Base-by-base conservation (phyloP, 2,888 invertebrate genomes). In the Cheilosia scutellata region DNA sequence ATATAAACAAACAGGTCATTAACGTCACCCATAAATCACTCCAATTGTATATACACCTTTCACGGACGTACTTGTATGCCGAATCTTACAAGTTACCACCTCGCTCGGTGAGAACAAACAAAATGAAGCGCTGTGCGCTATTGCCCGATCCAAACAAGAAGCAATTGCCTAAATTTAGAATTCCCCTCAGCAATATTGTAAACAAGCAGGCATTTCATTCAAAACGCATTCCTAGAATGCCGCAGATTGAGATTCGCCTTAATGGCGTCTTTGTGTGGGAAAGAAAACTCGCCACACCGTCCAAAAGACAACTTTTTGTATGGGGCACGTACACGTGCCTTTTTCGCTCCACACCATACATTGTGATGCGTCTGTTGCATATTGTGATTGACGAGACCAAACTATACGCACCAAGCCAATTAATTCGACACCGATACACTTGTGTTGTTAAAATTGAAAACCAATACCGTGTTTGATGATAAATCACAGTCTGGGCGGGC, bases 311-410 rank as follows among this genome's bases (percentile, higher is more conserved):
- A 2, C 11, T 13, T 9, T 13, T 25, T 13, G 58, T n/a, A 57
- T 37, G 65, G 75, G n/a, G n/a, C n/a, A n/a, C 75, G 65, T 65
- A 55, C 47, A 65, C 65, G 57, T 75, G 65, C 11, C 16, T 27
- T 65, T 44, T 51, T 57, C 11, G 11, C 33, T 25, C 11, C 37
- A 37, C 37, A 37, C 11, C 11, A 37, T 1, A 37, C 0, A 11
- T 9, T 37, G 37, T 1, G 37, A 37, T 37, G 29, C 29, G 29
- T 5, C 20, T n/a, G 5, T 4, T 2, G 11, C 29, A 5, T 9
- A 2, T n/a, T 13, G 62, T 62, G 72, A 74, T 44, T 74, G 42
- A 33, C 33, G 53, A 74, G 72, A 53, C 42, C 40, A 31, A 40
- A 40, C 27, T 33, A 33, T n/a, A 16, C 51, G 11, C 6, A 63